A percentile compares a stretch with the other conserved stretches of the same genome.
Conservation (phyloP, 2,113 vertebrate species). For the Corynorhinus townsendii region DNA sequence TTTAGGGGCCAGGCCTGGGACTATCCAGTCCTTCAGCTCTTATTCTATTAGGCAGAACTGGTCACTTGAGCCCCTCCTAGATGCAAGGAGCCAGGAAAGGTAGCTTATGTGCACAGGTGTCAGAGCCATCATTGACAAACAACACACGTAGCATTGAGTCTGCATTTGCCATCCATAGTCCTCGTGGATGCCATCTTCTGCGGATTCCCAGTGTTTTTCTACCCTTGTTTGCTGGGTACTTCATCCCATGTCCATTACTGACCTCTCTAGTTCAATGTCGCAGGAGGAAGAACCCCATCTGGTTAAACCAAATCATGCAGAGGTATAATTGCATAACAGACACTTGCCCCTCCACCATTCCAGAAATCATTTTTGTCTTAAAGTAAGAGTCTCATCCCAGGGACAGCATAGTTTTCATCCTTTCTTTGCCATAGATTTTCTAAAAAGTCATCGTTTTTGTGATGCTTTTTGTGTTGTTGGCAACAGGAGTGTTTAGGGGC, state of each 20-base stretch:
- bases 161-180: not conserved
- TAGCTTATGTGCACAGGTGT: not conserved
- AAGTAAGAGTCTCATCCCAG: not conserved
- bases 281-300: not conserved
- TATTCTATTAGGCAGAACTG: not conserved
- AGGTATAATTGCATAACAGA: not conserved
- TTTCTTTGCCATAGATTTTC: not conserved
- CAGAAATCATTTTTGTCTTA: not conserved
- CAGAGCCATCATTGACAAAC: not conserved
- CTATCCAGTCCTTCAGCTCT: not conserved
- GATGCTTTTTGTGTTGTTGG: not conserved
- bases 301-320: not conserved
- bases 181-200: not conserved
- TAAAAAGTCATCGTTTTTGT: not conserved
- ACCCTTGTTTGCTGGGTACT: not conserved
- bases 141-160: not conserved
- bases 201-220: not conserved
- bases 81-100: not conserved
- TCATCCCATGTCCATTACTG: not conserved
- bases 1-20: not conserved
- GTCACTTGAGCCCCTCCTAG: not conserved
- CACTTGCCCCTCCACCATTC: not conserved
- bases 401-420: not conserved
- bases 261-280: not conserved
- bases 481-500: not conserved